Evolutionary conservation across 2,797 vertebrate species (phyloP).

Genomic region (Trachurus trachurus): DNA sequence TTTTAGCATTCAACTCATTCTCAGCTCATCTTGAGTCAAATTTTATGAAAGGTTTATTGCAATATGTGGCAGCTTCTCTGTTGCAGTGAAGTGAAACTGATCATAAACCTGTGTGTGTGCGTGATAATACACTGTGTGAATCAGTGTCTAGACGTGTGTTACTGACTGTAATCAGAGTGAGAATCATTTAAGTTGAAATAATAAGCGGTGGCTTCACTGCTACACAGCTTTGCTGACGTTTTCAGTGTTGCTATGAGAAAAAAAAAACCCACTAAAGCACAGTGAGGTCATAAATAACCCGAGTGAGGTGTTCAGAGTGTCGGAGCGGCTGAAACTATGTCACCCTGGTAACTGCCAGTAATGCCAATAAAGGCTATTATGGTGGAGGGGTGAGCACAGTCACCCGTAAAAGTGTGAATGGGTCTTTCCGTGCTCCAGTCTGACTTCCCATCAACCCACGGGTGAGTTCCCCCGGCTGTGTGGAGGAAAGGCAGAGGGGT

Average conservation of each 20-base stretch:
- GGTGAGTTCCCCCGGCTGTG: constrained; percentile 34
- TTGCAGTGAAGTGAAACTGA: not conserved
- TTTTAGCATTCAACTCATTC: not conserved
- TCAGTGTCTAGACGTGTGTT: constrained; percentile 43
- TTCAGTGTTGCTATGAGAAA: constrained; percentile 19
- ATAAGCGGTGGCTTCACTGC: constrained; percentile 33
- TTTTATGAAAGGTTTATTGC: not conserved
- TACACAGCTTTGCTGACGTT: constrained; percentile 23
- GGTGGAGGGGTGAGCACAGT: constrained; percentile 28
- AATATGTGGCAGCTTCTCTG: not conserved
- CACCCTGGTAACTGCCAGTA: constrained; percentile 56
- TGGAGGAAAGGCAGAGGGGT: constrained; percentile 14
- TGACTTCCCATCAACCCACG: constrained; percentile 26
- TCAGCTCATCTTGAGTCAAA: not conserved
- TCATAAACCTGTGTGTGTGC: not conserved
- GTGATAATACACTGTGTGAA: not conserved
- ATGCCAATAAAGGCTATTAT: constrained; percentile 59
- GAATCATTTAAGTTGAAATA: constrained; percentile 35
- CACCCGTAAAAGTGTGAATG: constrained; percentile 47
- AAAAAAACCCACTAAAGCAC: constrained; percentile 22
- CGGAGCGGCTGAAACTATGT: constrained; percentile 42
- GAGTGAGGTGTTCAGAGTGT: constrained; percentile 29
- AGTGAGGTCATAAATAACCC: constrained; percentile 62
- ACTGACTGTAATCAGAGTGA: constrained; percentile 41
- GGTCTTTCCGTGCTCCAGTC: constrained; percentile 33